Percentiles rank a stretch among this genome's conserved stretches.
phyloP scores from a whole-genome alignment of 1,140 invertebrate species.

The Drosophila tristis region DNA sequence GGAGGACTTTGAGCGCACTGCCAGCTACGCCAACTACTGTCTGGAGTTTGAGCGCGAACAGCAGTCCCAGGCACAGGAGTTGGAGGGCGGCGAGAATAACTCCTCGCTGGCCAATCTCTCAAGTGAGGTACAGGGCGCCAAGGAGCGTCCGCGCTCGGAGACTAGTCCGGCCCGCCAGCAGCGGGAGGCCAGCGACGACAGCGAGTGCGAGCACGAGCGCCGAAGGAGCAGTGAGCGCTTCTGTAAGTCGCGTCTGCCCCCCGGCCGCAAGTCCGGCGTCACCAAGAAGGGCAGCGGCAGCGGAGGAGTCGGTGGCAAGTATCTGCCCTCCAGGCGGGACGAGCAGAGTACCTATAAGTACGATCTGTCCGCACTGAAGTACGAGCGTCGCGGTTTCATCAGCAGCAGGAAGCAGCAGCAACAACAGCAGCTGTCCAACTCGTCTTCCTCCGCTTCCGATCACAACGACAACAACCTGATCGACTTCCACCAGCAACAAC shows the following conservation, averaged over 20 bases:
- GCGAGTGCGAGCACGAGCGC: conserved; percentile 85
- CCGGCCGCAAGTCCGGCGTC: conserved; percentile 74
- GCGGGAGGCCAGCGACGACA: conserved; percentile 84
- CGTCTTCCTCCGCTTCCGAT: conserved; percentile 47
- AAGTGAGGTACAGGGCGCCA: conserved; percentile 25
- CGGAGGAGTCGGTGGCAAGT: conserved; percentile 51
- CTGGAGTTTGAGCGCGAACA: conserved; percentile 70
- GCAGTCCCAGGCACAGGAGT: not conserved
- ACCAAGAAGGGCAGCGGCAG: conserved; percentile 62
- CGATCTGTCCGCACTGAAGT: conserved; percentile 76
- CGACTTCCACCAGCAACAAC: conserved; percentile 72
- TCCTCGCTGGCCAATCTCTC: conserved; percentile 64
- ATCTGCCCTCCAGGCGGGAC: conserved; percentile 66
- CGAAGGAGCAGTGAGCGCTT: conserved; percentile 82
- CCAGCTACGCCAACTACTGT: conserved; percentile 70
- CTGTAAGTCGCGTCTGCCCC: conserved; percentile 80
- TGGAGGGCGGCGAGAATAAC: conserved; percentile 68
- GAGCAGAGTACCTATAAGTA: conserved; percentile 82
- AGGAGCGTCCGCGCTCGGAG: conserved; percentile 72
- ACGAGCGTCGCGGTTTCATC: conserved; percentile 80
- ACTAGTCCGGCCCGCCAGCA: conserved; percentile 73
- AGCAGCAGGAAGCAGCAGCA: conserved; percentile 76
- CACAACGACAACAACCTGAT: conserved; percentile 84
- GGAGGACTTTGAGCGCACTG: conserved; percentile 79
- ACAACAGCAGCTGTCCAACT: conserved; percentile 46